A percentile compares a stretch with the other conserved stretches of the same genome.
Conservation (phyloP, 1,140 invertebrate species). For the Monomorium pharaonis region DNA sequence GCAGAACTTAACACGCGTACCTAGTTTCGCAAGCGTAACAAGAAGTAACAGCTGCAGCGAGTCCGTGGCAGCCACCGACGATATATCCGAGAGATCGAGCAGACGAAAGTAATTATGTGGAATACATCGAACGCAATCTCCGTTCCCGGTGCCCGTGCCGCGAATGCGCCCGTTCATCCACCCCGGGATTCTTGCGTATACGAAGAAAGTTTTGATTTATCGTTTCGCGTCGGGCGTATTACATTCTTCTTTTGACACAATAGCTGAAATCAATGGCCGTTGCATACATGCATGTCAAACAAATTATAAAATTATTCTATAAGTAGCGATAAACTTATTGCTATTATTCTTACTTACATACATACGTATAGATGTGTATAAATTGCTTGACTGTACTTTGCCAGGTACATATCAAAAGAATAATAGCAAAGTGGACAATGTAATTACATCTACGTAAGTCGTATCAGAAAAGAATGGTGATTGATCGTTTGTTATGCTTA, state of each 20-base stretch:
- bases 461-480: slow-evolving; percentile 38
- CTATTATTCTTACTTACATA: neutral
- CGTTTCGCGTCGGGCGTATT: slow-evolving; percentile 22
- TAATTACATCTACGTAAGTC: slow-evolving; percentile 46
- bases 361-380: neutral
- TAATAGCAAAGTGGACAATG: slow-evolving; percentile 8
- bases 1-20: slow-evolving; percentile 66
- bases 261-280: neutral
- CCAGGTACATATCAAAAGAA: neutral
- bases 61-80: slow-evolving; percentile 50
- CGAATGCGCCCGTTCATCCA: slow-evolving; percentile 7
- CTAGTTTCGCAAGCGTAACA: slow-evolving; percentile 71
- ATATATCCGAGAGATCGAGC: slow-evolving; percentile 71
- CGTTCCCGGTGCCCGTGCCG: slow-evolving; percentile 31
- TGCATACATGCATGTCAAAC: neutral
- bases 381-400: neutral
- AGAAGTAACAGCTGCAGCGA: slow-evolving; percentile 74
- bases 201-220: slow-evolving; percentile 71
- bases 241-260: slow-evolving; percentile 11
- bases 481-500: slow-evolving; percentile 53
- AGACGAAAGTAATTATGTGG: slow-evolving; percentile 75
- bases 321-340: neutral
- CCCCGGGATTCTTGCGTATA: slow-evolving; percentile 64
- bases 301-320: neutral
- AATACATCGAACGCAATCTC: slow-evolving; percentile 67